Evolutionary conservation across 2,797 vertebrate species (phyloP).

Genomic region (Pampus argenteus): DNA sequence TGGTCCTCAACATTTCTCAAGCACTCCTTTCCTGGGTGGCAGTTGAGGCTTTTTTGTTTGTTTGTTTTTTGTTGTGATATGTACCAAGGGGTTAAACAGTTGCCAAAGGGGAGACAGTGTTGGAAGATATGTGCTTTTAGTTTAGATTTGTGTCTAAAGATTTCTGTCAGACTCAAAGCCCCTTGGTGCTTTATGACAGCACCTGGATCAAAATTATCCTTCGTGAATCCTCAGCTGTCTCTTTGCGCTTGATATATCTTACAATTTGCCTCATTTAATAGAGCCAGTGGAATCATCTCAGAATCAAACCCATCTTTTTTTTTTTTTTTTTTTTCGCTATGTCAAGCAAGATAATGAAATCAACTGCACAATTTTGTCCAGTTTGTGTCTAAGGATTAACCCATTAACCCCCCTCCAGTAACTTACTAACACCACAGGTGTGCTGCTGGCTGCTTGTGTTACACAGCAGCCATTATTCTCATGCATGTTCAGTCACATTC

Average conservation of each 20-base stretch:
- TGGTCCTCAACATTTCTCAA: conserved; percentile 63
- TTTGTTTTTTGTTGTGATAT: conserved; percentile 21
- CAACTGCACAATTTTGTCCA: conserved; percentile 13
- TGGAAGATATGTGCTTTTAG: conserved; percentile 12
- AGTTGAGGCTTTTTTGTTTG: conserved; percentile 17
- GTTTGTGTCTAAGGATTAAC: conserved; percentile 26
- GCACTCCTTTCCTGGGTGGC: conserved; percentile 54
- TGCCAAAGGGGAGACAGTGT: conserved; percentile 72
- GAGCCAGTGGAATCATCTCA: conserved; percentile 80
- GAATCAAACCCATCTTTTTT: conserved; percentile 39
- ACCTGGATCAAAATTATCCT: conserved; percentile 48
- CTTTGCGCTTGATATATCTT: conserved; percentile 25
- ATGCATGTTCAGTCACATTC: conserved; percentile 38
- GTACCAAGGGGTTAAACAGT: conserved; percentile 57
- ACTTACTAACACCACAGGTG: neutral
- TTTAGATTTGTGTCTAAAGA: conserved; percentile 23
- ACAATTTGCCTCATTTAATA: conserved; percentile 53
- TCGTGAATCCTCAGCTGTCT: conserved; percentile 37
- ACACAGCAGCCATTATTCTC: conserved; percentile 39
- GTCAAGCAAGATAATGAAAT: conserved; percentile 43
- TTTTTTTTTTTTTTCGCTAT: conserved; percentile 19
- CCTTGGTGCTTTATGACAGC: conserved; percentile 32
- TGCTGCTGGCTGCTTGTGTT: conserved; percentile 12
- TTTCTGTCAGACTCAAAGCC: conserved; percentile 48
- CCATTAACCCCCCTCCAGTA: neutral